Evolutionary conservation across 2,888 invertebrate species (phyloP).

Genomic region (Epistrophella euchroma): DNA sequence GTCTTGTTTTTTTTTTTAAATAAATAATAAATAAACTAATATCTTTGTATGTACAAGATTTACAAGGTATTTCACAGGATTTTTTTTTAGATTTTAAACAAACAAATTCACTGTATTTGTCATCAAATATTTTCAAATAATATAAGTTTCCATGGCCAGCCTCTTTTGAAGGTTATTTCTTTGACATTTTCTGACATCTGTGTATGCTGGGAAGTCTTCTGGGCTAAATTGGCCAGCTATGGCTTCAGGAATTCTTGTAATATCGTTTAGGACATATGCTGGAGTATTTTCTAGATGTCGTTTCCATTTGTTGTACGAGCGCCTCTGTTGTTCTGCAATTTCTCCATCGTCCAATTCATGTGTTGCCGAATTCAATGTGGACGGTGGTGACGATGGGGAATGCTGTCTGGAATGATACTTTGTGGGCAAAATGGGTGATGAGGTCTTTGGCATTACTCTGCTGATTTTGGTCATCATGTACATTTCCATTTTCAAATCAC

Average conservation of each 20-base stretch:
- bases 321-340: not conserved
- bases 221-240: constrained; percentile 58
- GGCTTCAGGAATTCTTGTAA: constrained; percentile 55
- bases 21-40: constrained; percentile 7
- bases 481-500: constrained; percentile 82
- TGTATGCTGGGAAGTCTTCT: constrained; percentile 30
- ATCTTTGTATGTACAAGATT: not conserved
- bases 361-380: not conserved
- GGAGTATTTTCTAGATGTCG: constrained; percentile 22
- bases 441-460: constrained; percentile 81
- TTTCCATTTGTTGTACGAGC: constrained; percentile 51
- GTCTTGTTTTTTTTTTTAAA: not conserved
- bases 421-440: constrained; percentile 79
- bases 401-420: constrained; percentile 80
- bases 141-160: constrained; percentile 3
- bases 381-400: constrained; percentile 63
- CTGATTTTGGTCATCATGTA: constrained; percentile 80
- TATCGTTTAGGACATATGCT: constrained; percentile 17
- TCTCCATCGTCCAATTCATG: constrained; percentile 5
- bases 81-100: not conserved
- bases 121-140: not conserved
- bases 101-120: no score
- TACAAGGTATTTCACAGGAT: constrained; percentile 10
- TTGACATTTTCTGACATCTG: constrained; percentile 20
- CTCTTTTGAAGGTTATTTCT: not conserved